Conservation (phyloP, 2,888 invertebrate species). For the Polia nebulosa region DNA sequence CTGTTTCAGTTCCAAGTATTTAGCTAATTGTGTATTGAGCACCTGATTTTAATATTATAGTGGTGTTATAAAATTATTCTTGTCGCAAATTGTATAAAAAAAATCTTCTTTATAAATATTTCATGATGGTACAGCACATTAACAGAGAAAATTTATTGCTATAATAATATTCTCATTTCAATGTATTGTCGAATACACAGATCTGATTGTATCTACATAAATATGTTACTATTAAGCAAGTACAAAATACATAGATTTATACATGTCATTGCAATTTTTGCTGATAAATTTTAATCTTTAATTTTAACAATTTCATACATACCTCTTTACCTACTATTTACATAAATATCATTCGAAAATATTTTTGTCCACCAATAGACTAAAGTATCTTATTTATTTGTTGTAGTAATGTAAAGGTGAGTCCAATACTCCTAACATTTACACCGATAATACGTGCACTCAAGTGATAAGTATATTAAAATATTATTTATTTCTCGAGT, state of each 20-base stretch:
- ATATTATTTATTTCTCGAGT: constrained; percentile 37
- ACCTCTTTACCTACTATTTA: constrained; percentile 81
- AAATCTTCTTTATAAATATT: constrained; percentile 34
- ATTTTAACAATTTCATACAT: constrained; percentile 85
- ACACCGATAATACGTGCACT: constrained; percentile 67
- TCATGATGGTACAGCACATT: constrained; percentile 51
- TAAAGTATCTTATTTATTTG: constrained; percentile 66
- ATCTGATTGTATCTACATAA: constrained; percentile 55
- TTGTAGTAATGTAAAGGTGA: constrained; percentile 58
- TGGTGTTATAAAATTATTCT: constrained; percentile 50
- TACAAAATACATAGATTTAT: constrained; percentile 66
- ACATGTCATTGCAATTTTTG: constrained; percentile 71
- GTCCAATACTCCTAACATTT: constrained; percentile 59
- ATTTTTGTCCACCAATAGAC: constrained; percentile 78
- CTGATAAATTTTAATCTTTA: constrained; percentile 79
- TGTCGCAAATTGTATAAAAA: constrained; percentile 40
- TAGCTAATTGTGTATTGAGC: constrained; percentile 65
- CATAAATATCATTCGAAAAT: constrained; percentile 86
- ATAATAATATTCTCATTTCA: constrained; percentile 52
- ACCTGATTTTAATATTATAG: constrained; percentile 57
- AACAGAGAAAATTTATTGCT: constrained; percentile 52
- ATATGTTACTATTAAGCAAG: constrained; percentile 61
- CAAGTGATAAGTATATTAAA: constrained; percentile 54
- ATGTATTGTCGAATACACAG: constrained; percentile 63
- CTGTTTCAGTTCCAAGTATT: constrained; percentile 51